phyloP scores from a whole-genome alignment of 2,888 invertebrate genomes.

The Parascotia fuliginaria region DNA sequence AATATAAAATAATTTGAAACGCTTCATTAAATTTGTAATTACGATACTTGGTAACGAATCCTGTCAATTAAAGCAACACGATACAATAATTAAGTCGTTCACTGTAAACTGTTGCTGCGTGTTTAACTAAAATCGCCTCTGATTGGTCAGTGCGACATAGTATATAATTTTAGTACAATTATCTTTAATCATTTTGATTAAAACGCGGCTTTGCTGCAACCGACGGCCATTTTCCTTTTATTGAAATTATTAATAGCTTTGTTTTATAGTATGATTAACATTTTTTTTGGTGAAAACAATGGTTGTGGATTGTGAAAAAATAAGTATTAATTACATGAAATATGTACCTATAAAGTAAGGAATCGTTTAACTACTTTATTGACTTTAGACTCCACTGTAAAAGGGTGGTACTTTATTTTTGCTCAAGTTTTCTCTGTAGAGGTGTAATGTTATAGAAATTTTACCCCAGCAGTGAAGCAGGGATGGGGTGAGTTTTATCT shows the following conservation, averaged over 20 bases:
- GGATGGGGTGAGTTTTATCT: too few species aligned
- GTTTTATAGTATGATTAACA: constrained; percentile 11
- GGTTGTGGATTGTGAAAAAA: not conserved
- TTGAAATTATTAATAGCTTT: constrained; percentile 11
- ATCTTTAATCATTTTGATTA: constrained; percentile 39
- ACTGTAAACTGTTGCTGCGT: constrained; percentile 35
- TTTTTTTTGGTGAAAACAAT: not conserved
- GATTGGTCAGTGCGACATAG: constrained; percentile 31
- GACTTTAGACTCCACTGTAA: too few species aligned
- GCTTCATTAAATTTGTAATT: not conserved
- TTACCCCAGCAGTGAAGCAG: too few species aligned
- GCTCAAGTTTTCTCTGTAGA: too few species aligned
- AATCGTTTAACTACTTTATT: too few species aligned
- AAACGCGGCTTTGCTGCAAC: constrained; percentile 25
- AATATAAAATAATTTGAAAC: too few species aligned
- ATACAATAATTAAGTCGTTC: constrained; percentile 40
- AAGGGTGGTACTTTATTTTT: too few species aligned
- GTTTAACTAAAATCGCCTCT: constrained; percentile 15
- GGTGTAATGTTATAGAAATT: too few species aligned
- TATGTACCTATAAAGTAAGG: too few species aligned
- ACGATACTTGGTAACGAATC: constrained; percentile 1
- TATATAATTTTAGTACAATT: constrained; percentile 44
- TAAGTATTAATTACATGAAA: too few species aligned
- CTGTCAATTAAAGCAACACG: constrained; percentile 24
- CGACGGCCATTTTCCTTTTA: constrained; percentile 23